phyloP scores from a whole-genome alignment of 2,113 vertebrate species.

The Toxotes chatareus region DNA sequence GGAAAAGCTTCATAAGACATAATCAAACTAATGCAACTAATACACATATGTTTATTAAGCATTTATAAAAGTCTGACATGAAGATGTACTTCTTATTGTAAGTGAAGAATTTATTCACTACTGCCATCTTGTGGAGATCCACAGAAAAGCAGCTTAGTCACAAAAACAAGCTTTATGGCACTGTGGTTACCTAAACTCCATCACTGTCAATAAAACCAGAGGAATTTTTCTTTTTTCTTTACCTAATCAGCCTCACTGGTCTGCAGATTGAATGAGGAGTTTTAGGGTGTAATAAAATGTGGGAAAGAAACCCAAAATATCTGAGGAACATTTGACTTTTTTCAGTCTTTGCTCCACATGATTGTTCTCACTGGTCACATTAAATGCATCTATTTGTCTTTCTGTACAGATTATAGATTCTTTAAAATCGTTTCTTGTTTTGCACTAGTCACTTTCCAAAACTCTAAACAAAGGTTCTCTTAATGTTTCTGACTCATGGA shows the following conservation, averaged over 20 bases:
- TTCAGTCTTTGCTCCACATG: neutral
- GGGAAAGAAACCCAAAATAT: too few relatives aligned
- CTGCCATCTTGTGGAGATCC: conserved; percentile 51
- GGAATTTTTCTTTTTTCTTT: too few relatives aligned
- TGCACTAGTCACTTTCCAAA: too few relatives aligned
- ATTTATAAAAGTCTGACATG: neutral
- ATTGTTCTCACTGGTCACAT: neutral
- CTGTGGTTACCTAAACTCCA: neutral
- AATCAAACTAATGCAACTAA: neutral
- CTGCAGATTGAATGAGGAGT: too few relatives aligned
- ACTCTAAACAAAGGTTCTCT: too few relatives aligned
- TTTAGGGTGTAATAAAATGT: neutral
- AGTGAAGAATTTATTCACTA: neutral
- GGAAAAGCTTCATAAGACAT: neutral
- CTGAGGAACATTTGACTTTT: neutral
- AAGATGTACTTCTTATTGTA: neutral
- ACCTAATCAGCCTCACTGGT: too few relatives aligned
- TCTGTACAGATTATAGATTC: too few relatives aligned
- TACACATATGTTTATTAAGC: neutral
- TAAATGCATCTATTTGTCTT: neutral
- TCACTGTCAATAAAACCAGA: neutral
- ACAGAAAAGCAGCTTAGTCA: neutral
- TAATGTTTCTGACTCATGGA: too few relatives aligned
- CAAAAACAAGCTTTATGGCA: neutral
- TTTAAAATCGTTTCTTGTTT: too few relatives aligned